Evolutionary conservation across 2,797 vertebrate genomes (phyloP).

Genomic region (Sebastes miniatus): DNA sequence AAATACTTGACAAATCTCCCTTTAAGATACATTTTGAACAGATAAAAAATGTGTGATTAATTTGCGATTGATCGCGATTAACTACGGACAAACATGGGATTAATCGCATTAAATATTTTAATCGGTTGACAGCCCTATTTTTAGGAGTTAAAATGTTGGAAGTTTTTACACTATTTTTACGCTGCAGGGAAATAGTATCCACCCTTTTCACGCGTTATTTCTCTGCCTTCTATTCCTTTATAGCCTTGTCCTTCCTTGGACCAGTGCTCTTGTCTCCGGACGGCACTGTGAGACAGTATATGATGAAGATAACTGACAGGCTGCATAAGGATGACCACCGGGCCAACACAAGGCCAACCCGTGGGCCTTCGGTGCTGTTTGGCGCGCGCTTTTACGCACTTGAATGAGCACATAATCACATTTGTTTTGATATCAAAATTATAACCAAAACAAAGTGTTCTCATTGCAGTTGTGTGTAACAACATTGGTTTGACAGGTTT

Average conservation of each 20-base stretch:
- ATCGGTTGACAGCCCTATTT: background rate
- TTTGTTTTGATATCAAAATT: background rate
- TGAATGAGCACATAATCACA: background rate
- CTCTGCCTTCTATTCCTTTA: background rate
- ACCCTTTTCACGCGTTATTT: background rate
- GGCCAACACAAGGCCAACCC: background rate
- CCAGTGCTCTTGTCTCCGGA: background rate
- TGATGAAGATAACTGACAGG: background rate
- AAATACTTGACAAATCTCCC: too few species aligned
- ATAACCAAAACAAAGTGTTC: background rate
- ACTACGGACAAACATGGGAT: too few species aligned
- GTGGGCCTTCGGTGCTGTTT: background rate
- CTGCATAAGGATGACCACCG: background rate
- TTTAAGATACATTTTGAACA: too few species aligned
- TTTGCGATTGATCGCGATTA: too few species aligned
- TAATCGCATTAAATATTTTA: too few species aligned
- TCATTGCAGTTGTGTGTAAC: background rate
- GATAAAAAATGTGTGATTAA: too few species aligned
- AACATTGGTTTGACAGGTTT: background rate
- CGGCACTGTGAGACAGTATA: background rate
- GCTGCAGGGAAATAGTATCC: background rate
- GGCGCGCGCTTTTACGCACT: conserved; percentile 30
- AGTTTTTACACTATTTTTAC: background rate
- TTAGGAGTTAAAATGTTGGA: background rate
- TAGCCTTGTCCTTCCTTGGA: background rate